A percentile compares a stretch with the other conserved stretches of the same genome.
Evolutionary conservation across 1,140 invertebrate genomes (phyloP).

Genomic region (Scaptodrosophila lebanonensis): DNA sequence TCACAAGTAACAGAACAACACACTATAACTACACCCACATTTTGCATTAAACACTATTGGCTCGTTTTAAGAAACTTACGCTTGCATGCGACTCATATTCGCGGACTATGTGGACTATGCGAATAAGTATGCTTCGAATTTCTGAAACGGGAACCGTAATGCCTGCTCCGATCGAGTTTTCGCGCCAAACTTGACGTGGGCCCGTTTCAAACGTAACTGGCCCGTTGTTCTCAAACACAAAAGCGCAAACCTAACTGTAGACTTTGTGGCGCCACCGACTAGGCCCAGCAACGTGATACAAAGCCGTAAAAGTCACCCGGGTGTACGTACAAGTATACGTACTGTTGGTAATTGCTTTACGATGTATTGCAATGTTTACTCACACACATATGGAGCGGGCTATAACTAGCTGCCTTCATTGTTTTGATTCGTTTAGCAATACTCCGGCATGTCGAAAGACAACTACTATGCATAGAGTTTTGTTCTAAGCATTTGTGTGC

Average conservation of each 20-base stretch:
- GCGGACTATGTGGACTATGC: too few relatives aligned
- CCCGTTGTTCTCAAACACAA: slow-evolving; percentile 46
- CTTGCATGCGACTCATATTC: slow-evolving; percentile 68
- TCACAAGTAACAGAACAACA: not conserved
- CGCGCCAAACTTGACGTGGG: slow-evolving; percentile 59
- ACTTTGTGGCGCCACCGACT: too few relatives aligned
- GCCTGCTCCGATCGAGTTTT: slow-evolving; percentile 9
- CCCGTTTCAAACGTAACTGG: slow-evolving; percentile 58
- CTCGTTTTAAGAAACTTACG: too few relatives aligned
- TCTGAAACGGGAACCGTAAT: not conserved
- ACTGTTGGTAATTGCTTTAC: slow-evolving; percentile 48
- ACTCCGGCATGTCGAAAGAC: slow-evolving; percentile 65
- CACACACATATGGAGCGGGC: slow-evolving; percentile 1
- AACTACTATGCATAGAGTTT: slow-evolving; percentile 29
- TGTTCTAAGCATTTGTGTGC: slow-evolving; percentile 30
- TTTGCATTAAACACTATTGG: too few relatives aligned
- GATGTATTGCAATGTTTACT: slow-evolving; percentile 11
- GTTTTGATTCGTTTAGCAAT: slow-evolving; percentile 49
- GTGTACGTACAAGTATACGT: slow-evolving; percentile 45
- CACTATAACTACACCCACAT: slow-evolving; percentile 6
- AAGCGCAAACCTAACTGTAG: slow-evolving; percentile 58
- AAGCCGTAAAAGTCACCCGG: slow-evolving; percentile 2
- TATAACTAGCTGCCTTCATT: slow-evolving; percentile 26
- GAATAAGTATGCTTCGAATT: slow-evolving; percentile 51
- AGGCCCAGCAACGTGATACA: slow-evolving; percentile 11